Conservation (phyloP, 2,797 vertebrate genomes). For the Sebastiscus tertius region DNA sequence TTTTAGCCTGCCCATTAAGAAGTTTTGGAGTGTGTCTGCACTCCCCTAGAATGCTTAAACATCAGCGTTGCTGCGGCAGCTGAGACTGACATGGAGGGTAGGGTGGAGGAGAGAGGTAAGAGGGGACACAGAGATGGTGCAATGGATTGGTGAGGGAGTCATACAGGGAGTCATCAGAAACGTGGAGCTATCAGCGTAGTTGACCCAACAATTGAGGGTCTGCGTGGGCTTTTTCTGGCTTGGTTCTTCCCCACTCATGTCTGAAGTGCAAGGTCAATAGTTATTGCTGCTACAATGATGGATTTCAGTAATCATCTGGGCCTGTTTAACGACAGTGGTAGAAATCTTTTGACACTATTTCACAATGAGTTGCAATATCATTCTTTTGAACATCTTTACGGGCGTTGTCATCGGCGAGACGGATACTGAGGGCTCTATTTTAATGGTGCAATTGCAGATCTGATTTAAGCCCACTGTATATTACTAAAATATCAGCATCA, state of each 20-base stretch:
- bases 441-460: background rate
- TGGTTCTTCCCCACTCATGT: background rate
- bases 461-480: background rate
- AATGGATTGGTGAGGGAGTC: conserved; percentile 20
- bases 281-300: conserved; percentile 7
- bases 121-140: conserved; percentile 23
- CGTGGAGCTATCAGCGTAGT: background rate
- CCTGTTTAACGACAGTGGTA: background rate
- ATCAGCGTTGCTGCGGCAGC: conserved; percentile 74
- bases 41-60: conserved; percentile 80
- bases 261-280: conserved; percentile 6
- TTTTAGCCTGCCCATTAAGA: conserved; percentile 85
- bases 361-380: background rate
- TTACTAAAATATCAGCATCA: conserved; percentile 1
- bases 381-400: background rate
- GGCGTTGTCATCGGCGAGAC: background rate
- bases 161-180: conserved; percentile 6
- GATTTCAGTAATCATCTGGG: background rate
- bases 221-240: background rate
- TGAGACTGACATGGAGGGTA: conserved; percentile 38
- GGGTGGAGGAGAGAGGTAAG: conserved; percentile 2
- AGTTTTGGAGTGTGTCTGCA: conserved; percentile 83
- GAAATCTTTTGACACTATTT: background rate
- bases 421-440: background rate
- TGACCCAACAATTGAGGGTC: background rate